Evolutionary conservation across 1,140 invertebrate species (phyloP).

Genomic region (Leptopilina clavipes): DNA sequence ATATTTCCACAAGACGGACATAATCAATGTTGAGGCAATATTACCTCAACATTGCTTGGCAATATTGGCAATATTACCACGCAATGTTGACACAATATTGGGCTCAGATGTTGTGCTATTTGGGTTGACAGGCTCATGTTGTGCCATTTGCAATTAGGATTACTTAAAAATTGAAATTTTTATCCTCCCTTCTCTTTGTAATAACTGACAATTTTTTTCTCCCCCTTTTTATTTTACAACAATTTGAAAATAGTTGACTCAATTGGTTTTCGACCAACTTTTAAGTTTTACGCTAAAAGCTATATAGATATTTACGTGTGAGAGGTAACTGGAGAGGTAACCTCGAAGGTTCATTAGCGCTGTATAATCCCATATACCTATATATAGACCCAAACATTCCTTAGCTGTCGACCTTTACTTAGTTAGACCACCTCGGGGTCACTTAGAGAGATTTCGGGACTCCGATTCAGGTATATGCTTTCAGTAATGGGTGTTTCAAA

Average conservation of each 20-base stretch:
- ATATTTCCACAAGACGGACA: no score
- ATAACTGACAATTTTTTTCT: not conserved
- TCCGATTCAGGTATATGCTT: slow-evolving; percentile 57
- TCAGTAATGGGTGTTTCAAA: slow-evolving; percentile 61
- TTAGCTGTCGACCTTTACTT: slow-evolving; percentile 62
- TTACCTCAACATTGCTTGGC: no score
- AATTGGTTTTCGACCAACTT: slow-evolving; percentile 43
- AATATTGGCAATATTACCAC: no score
- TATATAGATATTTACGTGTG: slow-evolving; percentile 1
- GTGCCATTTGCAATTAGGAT: no score
- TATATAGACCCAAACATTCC: slow-evolving; percentile 64
- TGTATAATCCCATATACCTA: slow-evolving; percentile 57
- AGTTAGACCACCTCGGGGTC: slow-evolving; percentile 64
- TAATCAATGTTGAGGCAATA: no score
- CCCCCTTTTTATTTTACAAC: not conserved
- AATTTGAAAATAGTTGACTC: slow-evolving; percentile 41
- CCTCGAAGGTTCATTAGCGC: slow-evolving; percentile 69
- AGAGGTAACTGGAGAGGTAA: slow-evolving; percentile 45
- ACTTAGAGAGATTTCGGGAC: slow-evolving; percentile 58
- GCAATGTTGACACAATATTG: no score
- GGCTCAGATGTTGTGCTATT: no score
- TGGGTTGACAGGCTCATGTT: no score
- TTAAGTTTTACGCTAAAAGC: slow-evolving; percentile 17
- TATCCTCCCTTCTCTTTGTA: no score
- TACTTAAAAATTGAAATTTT: no score